phyloP scores from a whole-genome alignment of 2,888 invertebrate genomes.

The Lucinisca nassula region DNA sequence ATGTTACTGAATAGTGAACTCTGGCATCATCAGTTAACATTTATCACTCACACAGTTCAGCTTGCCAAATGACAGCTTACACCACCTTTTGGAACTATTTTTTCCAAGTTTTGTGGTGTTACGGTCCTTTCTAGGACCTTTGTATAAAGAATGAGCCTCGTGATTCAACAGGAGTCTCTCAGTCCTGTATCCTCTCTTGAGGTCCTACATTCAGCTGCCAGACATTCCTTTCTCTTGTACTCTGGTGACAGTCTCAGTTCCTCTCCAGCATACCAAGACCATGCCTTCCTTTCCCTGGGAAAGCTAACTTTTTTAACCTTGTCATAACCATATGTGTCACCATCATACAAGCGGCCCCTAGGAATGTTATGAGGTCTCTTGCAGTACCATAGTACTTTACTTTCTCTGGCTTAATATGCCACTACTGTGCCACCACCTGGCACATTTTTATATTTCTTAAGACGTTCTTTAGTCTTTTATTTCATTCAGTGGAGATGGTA shows the following conservation, averaged over 20 bases:
- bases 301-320: no score
- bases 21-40: neutral
- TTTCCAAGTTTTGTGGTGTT: neutral
- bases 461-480: no score
- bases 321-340: neutral
- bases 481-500: no score
- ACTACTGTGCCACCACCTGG: no score
- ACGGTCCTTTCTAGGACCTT: neutral
- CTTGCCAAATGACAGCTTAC: neutral
- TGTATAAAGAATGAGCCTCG: constrained; percentile 18
- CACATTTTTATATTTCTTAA: no score
- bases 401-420: no score
- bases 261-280: no score
- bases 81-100: neutral
- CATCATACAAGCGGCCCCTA: neutral
- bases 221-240: constrained; percentile 3
- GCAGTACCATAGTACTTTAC: no score
- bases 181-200: constrained; percentile 3
- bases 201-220: constrained; percentile 2
- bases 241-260: no score
- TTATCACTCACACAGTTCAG: neutral
- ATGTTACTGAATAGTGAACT: neutral
- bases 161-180: constrained; percentile 24
- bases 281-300: no score
- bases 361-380: neutral